Base-by-base conservation (phyloP, 2,797 vertebrate species). In the Dallia pectoralis region DNA sequence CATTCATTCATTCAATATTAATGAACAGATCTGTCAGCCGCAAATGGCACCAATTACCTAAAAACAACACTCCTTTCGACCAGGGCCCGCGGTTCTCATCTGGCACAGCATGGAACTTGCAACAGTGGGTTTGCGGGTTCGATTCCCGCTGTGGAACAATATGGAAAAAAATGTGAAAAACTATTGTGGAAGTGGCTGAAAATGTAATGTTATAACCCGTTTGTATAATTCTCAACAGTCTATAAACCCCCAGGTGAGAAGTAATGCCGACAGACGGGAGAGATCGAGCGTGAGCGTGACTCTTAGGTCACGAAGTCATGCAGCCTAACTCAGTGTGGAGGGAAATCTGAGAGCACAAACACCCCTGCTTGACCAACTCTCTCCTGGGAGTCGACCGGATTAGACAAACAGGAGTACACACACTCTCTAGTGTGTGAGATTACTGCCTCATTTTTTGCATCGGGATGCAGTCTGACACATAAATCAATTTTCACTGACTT, bases 311-410 rank as follows among this genome's bases (percentile, higher is more conserved):
- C 40, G 18, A 44, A 68, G 36, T 68, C 40, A 68, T 49, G 67
- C 44, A 49, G 36, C 65, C n/a, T n/a, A 40, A 44, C 65, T 67
- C 22, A 15, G 40, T 68, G 67, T 63, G 25, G 44, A 47, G 22
- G 66, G 40, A 67, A 67, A 48, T 25, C 33, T 67, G 66, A 67
- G 66, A 49, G 67, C 16, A 47, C 44, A 29, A 68, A 68, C 67
- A 68, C 67, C 44, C 44, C 67, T 68, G 67, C 22, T 68, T 48
- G 67, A 68, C 68, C 47, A 53, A 33, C 53, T 19, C 68, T 69
- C 30, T 29, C 47, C 16, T 33, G 48, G 47, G 29, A 53, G 27
- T 27, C 25, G 25, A 25, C 68, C 19, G 68, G 32, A 7, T 66
- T 22, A 66, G 32, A 66, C 19, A 18, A 33, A 33, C 19, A 66